Evolutionary conservation across 2,797 vertebrate genomes (phyloP), one percentile per base, ranked within the genome.

Genomic region (Enteromius argenteus): DNA sequence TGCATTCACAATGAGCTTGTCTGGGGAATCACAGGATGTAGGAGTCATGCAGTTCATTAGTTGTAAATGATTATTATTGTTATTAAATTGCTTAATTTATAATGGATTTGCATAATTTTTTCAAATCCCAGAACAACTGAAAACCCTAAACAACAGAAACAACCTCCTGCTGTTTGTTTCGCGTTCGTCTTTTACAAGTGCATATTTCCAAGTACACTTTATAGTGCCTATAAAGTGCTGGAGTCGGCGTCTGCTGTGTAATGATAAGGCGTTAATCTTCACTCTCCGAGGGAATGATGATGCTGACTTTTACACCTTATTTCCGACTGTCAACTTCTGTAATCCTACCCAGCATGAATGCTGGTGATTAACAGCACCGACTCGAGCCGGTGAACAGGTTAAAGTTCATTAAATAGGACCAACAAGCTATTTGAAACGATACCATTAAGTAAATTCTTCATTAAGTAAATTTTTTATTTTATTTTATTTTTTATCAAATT

Each of bases 181-280:
- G 21, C 2, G 15, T 35, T 67, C 37, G 30, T 67, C 27, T 72
- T 79, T 74, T 60, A 46, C 73, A n/a, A 49, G 56, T 82, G 5
- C 53, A 32, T 46, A 35, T 71, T 60, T 60, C 23, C 58, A 27
- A 27, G 11, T 27, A 27, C 23, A 27, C 58, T 27, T 60, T 27
- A 27, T 13, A 60, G 58, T 27, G 87, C 84, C 87, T 87, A 15
- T 46, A 23, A 66, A 66, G 60, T 2, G 27, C 19, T 11, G 76
- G 77, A 81, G 85, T 89, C 86, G 86, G 84, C 71, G 83, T 90
- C 91, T 94, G 92, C 82, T 76, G 42, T 84, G 79, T 84, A 74
- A 87, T 83, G 93, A 93, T 93, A 92, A 93, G 90, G 87, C 84
- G 42, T 79, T 93, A 93, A 94, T 93, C 91, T 86, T 62, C 85